phyloP scores from a whole-genome alignment of 1,140 invertebrate genomes.

The Streblospio benedicti region DNA sequence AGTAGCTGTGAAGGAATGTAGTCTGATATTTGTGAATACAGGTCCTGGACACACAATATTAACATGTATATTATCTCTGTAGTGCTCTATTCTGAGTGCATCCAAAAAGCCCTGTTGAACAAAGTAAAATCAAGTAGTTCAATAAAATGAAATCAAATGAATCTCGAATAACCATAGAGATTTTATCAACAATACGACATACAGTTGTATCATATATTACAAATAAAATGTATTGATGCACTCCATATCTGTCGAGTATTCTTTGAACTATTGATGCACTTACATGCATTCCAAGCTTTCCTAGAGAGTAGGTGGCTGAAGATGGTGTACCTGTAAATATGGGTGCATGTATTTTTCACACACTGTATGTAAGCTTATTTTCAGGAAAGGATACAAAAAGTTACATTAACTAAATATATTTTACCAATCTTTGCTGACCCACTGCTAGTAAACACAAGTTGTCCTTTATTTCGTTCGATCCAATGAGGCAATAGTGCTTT shows the following conservation, averaged over 20 bases:
- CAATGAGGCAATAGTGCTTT: slow-evolving; percentile 62
- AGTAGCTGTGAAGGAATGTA: slow-evolving; percentile 60
- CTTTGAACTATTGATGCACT: too few species aligned
- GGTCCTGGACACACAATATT: slow-evolving; percentile 70
- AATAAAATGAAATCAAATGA: background rate
- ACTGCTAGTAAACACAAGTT: slow-evolving; percentile 66
- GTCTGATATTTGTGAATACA: slow-evolving; percentile 61
- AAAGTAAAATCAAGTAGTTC: background rate
- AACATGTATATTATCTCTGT: slow-evolving; percentile 54
- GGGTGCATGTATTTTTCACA: too few species aligned
- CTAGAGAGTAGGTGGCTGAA: slow-evolving; percentile 68
- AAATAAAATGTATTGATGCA: too few species aligned
- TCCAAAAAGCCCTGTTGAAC: slow-evolving; percentile 62
- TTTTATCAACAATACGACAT: background rate
- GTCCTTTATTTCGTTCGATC: slow-evolving; percentile 53
- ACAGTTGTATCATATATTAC: background rate
- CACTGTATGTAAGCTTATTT: too few species aligned
- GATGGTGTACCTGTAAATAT: slow-evolving; percentile 53
- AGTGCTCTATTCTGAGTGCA: slow-evolving; percentile 56
- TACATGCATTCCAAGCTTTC: slow-evolving; percentile 75
- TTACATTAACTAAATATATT: too few species aligned
- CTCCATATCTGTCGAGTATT: too few species aligned
- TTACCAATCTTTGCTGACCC: slow-evolving; percentile 57
- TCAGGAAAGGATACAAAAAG: too few species aligned
- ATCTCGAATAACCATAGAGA: too few species aligned